Conservation (phyloP, 2,888 invertebrate genomes). For the Erebia palarica region DNA sequence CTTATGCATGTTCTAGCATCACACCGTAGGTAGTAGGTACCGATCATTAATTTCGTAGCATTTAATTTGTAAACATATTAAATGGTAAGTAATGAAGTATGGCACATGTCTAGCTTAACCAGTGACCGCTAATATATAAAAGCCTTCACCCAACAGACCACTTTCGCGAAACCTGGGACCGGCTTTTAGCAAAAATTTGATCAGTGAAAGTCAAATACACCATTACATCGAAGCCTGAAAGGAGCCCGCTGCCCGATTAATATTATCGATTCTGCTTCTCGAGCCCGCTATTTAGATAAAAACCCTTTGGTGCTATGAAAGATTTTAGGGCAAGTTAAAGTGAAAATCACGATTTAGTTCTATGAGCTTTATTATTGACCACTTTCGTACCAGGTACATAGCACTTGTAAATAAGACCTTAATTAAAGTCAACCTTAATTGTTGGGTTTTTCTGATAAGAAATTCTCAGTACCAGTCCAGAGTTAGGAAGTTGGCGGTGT, state of each 20-base stretch:
- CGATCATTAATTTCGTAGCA: neutral
- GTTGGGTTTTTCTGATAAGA: too few species aligned
- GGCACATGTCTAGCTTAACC: constrained; percentile 51
- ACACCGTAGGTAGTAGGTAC: neutral
- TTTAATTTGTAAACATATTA: constrained; percentile 1
- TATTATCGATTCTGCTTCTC: constrained; percentile 53
- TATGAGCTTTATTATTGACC: neutral
- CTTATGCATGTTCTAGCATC: neutral
- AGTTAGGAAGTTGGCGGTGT: too few species aligned
- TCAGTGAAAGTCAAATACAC: constrained; percentile 77
- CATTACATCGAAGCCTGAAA: constrained; percentile 48
- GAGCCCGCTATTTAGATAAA: constrained; percentile 38
- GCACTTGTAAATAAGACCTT: too few species aligned
- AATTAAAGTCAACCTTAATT: too few species aligned
- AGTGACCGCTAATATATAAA: constrained; percentile 53
- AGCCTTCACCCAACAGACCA: constrained; percentile 65
- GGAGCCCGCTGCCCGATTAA: constrained; percentile 63
- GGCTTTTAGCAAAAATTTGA: constrained; percentile 82
- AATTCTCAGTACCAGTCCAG: too few species aligned
- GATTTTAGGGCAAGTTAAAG: neutral
- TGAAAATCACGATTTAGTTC: neutral
- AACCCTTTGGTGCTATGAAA: constrained; percentile 8
- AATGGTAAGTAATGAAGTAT: constrained; percentile 48
- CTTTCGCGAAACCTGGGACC: constrained; percentile 77
- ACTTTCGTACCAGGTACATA: too few species aligned